phyloP scores from a whole-genome alignment of 1,140 invertebrate genomes.

The Drosophila sp. region DNA sequence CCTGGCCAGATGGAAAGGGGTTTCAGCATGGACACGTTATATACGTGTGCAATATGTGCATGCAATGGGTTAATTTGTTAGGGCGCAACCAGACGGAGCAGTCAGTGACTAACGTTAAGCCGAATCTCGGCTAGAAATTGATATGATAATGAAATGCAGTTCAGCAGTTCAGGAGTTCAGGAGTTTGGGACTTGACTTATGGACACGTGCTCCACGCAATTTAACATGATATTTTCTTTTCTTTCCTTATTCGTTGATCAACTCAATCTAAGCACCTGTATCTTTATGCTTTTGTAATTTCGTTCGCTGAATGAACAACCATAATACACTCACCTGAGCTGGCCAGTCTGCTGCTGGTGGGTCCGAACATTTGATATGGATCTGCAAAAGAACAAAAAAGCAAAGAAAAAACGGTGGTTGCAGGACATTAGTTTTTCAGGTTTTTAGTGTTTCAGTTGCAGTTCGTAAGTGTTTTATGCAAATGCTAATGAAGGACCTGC shows the following conservation, averaged over 20 bases:
- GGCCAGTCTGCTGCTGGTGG: conserved; percentile 95
- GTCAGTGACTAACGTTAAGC: conserved; percentile 52
- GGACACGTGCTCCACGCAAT: conserved; percentile 10
- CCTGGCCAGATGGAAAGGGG: conserved; percentile 8
- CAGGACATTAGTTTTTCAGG: conserved; percentile 54
- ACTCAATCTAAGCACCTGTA: conserved; percentile 81
- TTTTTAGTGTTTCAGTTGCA: conserved; percentile 28
- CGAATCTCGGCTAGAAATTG: conserved; percentile 78
- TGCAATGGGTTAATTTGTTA: conserved; percentile 82
- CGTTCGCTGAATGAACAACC: background rate
- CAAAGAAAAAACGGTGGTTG: conserved; percentile 35
- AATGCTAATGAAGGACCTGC: conserved; percentile 74
- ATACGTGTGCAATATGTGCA: conserved; percentile 40
- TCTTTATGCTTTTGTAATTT: conserved; percentile 83
- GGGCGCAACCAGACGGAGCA: conserved; percentile 44
- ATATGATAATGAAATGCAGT: conserved; percentile 79
- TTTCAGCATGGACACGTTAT: background rate
- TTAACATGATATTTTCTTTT: conserved; percentile 1
- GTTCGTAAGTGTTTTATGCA: conserved; percentile 55
- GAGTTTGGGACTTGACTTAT: conserved; percentile 6
- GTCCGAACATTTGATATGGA: conserved; percentile 98
- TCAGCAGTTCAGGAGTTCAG: too few species aligned
- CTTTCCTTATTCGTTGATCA: conserved; percentile 21
- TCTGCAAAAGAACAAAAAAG: conserved; percentile 88
- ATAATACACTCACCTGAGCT: conserved; percentile 90